Conservation (phyloP, 2,797 vertebrate species). For the Crocidura indochinensis region DNA sequence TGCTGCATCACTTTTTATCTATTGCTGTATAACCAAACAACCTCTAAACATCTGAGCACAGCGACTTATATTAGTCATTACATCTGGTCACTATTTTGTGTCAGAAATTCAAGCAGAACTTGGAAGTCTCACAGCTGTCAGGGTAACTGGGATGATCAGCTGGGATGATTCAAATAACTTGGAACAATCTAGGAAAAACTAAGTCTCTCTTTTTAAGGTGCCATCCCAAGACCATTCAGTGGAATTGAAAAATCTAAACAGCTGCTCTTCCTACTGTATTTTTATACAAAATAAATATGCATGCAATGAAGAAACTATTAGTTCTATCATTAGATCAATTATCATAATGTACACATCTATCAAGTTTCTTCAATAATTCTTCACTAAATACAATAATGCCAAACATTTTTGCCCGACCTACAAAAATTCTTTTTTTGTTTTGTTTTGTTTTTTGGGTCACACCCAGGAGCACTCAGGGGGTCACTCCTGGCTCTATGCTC, state of each 20-base stretch:
- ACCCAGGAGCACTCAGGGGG: too few relatives aligned
- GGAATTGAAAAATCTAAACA: neutral
- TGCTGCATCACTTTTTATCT: neutral
- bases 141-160: fast-evolving
- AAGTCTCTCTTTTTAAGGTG: neutral
- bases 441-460: too few relatives aligned
- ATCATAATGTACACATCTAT: neutral
- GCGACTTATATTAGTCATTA: neutral
- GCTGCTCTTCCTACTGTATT: neutral
- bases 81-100: neutral
- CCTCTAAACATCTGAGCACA: neutral
- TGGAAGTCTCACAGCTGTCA: neutral
- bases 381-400: neutral
- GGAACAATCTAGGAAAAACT: neutral
- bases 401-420: neutral
- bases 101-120: neutral
- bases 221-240: neutral
- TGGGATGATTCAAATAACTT: neutral
- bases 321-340: neutral
- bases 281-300: neutral
- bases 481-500: too few relatives aligned
- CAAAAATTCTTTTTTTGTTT: too few relatives aligned
- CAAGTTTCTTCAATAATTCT: neutral
- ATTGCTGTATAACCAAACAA: neutral
- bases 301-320: too few relatives aligned